A percentile compares a stretch with the other conserved stretches of the same genome.
These are phyloP conservation scores for Pecten maximus DNA, from an alignment of 2,888 invertebrate genomes.

Conservation along the genomic window DNA sequence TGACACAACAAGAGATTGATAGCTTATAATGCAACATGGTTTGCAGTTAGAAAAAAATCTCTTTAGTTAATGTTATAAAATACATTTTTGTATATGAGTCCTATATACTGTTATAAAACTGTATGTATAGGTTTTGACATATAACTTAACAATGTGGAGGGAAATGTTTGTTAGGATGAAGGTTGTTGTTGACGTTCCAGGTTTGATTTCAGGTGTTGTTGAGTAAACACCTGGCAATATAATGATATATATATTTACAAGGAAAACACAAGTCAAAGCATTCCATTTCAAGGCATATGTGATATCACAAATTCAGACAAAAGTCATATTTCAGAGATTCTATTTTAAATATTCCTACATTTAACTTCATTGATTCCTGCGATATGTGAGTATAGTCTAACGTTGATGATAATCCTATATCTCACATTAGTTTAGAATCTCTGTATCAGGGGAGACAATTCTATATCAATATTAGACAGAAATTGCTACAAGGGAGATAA, in stretches of 20 bases:
- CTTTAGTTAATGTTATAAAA: not conserved
- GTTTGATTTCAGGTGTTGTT: not conserved
- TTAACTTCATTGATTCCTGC: not conserved
- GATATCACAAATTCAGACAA: not conserved
- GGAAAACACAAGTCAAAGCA: not conserved
- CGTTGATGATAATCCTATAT: not conserved
- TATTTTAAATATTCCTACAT: not conserved
- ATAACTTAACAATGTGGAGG: not conserved
- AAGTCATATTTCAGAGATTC: not conserved
- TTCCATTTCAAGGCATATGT: slow-evolving; percentile 29
- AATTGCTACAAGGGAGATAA: not conserved
- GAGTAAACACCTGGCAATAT: not conserved
- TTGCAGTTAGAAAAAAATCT: not conserved
- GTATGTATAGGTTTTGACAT: not conserved
- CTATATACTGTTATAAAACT: not conserved
- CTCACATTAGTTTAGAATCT: not conserved
- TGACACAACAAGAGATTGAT: not conserved
- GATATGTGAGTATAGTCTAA: not conserved
- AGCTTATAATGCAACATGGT: not conserved
- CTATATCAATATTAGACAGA: not conserved
- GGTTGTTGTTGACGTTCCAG: not conserved
- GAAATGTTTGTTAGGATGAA: not conserved
- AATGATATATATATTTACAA: not conserved
- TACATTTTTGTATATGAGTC: not conserved
- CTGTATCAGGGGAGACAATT: too few relatives aligned